Conservation (phyloP, 2,113 vertebrate genomes). For the Bubalus kerabau region DNA sequence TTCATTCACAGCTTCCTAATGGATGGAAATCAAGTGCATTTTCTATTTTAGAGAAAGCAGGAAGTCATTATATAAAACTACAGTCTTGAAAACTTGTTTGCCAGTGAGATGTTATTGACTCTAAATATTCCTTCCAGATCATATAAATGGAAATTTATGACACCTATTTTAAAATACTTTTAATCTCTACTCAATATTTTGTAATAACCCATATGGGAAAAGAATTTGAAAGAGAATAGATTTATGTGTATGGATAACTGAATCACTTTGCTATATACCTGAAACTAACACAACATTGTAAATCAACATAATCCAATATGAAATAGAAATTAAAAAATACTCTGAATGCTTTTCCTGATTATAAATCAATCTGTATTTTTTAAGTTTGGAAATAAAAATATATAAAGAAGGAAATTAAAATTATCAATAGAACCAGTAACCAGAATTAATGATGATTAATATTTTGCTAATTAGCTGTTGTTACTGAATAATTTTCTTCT, state of each 20-base stretch:
- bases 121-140: not conserved
- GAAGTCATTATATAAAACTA: not conserved
- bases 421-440: not conserved
- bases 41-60: constrained; percentile 32
- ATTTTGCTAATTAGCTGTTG: not conserved
- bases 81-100: not conserved
- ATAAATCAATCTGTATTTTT: not conserved
- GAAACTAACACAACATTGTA: not conserved
- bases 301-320: not conserved
- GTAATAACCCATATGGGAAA: not conserved
- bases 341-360: not conserved
- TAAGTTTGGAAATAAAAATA: not conserved
- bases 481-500: constrained; percentile 4
- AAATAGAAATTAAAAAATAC: not conserved
- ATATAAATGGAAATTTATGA: not conserved
- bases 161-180: not conserved
- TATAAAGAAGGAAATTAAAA: not conserved
- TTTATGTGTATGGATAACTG: not conserved
- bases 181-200: not conserved
- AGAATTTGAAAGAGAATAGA: not conserved
- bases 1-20: not conserved
- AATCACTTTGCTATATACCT: not conserved
- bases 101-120: not conserved
- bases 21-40: constrained; percentile 5
- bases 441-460: not conserved